Conservation (phyloP, 1,140 invertebrate genomes). For the Batillaria attramentaria region DNA sequence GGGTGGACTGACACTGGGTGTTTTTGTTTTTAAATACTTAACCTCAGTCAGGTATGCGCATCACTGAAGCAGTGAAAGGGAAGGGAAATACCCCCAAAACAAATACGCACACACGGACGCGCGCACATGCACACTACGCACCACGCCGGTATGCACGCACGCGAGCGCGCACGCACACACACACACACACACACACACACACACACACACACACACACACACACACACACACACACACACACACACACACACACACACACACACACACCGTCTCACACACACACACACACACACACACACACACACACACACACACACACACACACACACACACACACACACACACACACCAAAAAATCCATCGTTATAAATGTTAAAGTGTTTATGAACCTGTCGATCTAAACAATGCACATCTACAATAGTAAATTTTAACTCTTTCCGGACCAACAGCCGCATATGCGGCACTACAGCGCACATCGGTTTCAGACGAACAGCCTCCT, state of each 20-base stretch:
- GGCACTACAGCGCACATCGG: no score
- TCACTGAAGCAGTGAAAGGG: no score
- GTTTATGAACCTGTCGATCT: neutral
- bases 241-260: neutral
- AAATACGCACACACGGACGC: no score
- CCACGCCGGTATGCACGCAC: conserved; percentile 21
- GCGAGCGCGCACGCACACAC: conserved; percentile 17
- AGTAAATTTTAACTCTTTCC: no score
- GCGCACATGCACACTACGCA: no score
- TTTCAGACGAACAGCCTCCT: no score
- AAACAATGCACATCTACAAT: neutral
- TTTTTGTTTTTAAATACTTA: no score
- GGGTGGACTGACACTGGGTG: no score
- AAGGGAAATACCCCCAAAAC: no score
- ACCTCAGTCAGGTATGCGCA: no score
- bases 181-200: conserved; percentile 25
- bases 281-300: conserved; percentile 24
- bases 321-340: conserved; percentile 21
- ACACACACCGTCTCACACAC: conserved; percentile 24
- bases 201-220: conserved; percentile 25
- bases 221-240: conserved; percentile 15
- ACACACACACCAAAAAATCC: neutral
- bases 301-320: conserved; percentile 27
- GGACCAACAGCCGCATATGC: no score
- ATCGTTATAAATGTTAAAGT: neutral